These are phyloP conservation scores for Fukomys damarensis DNA, from an alignment of 2,113 vertebrate species.

Conservation along the genomic window DNA sequence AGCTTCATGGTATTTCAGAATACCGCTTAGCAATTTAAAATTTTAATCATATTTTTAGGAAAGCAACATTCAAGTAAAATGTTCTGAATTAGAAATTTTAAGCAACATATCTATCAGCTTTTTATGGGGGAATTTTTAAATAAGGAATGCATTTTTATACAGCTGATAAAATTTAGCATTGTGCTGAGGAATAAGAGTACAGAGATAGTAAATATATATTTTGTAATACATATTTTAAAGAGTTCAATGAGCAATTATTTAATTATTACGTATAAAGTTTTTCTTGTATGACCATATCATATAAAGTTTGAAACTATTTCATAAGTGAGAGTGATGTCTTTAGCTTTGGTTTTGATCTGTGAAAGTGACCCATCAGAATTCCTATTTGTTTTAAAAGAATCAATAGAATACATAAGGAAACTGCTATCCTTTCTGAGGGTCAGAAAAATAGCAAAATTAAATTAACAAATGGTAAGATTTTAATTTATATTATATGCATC, in stretches of 20 bases:
- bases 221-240: constrained; percentile 39
- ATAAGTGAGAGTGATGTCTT: not conserved
- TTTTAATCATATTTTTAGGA: constrained; percentile 40
- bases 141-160: constrained; percentile 18
- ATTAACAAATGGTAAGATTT: constrained; percentile 11
- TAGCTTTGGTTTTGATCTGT: not conserved
- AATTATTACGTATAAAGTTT: not conserved
- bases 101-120: not conserved
- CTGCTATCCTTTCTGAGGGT: not conserved
- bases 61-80: constrained; percentile 56
- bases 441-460: constrained; percentile 40
- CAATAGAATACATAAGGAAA: not conserved
- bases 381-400: not conserved
- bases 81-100: constrained; percentile 31
- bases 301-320: constrained; percentile 30
- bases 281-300: not conserved
- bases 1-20: constrained; percentile 30
- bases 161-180: constrained; percentile 49
- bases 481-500: not conserved
- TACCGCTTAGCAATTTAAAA: constrained; percentile 53
- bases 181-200: not conserved
- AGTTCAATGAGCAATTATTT: constrained; percentile 17
- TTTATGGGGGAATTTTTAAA: not conserved
- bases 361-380: not conserved
- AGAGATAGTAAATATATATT: not conserved